phyloP scores from a whole-genome alignment of 2,797 vertebrate genomes.

The Borostomias antarcticus region DNA sequence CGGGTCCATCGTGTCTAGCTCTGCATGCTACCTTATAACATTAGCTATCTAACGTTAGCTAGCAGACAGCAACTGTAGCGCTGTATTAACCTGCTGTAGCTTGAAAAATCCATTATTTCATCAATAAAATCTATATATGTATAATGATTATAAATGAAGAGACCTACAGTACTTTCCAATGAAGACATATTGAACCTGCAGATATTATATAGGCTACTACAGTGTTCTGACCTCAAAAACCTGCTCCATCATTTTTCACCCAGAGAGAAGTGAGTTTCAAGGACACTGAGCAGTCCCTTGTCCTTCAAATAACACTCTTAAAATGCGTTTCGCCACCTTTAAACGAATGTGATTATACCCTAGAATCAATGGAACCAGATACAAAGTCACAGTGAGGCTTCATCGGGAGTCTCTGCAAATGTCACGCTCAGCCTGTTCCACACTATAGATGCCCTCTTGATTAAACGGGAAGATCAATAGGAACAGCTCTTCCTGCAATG shows the following conservation, averaged over 20 bases:
- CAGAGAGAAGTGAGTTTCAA: slow-evolving; percentile 17
- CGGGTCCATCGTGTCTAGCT: too few species aligned
- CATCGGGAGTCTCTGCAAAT: slow-evolving; percentile 52
- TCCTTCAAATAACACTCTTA: slow-evolving; percentile 10
- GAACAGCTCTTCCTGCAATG: slow-evolving; percentile 25
- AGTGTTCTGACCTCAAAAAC: too few species aligned
- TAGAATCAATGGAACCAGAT: slow-evolving; percentile 49
- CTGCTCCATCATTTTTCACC: slow-evolving; percentile 39
- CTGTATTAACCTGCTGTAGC: too few species aligned
- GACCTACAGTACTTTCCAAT: too few species aligned
- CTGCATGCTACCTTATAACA: too few species aligned
- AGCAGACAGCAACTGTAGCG: too few species aligned
- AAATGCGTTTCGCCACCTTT: slow-evolving; percentile 8
- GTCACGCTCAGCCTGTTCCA: slow-evolving; percentile 37
- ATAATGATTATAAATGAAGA: too few species aligned
- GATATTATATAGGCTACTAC: too few species aligned
- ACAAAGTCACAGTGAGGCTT: slow-evolving; percentile 41
- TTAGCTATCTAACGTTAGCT: too few species aligned
- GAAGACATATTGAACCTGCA: too few species aligned
- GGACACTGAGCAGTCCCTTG: slow-evolving; percentile 6
- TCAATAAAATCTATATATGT: too few species aligned
- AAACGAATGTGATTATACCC: slow-evolving; percentile 38
- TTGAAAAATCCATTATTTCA: too few species aligned
- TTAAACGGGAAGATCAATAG: slow-evolving; percentile 59
- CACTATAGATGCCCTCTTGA: slow-evolving; percentile 49